phyloP scores from a whole-genome alignment of 37 sponge, comb jelly and placozoan genomes.

The Aplysina aerophoba region DNA sequence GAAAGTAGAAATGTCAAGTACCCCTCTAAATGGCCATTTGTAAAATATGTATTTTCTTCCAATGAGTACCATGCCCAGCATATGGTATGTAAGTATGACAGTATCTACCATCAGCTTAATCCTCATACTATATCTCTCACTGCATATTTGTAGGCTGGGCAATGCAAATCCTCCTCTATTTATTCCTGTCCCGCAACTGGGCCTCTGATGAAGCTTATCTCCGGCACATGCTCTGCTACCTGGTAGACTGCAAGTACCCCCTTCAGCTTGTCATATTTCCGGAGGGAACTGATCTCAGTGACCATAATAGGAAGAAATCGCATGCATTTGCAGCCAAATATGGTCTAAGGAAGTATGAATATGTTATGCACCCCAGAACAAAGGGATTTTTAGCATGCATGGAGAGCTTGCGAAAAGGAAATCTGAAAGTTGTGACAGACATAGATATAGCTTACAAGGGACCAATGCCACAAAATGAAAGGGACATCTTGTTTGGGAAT shows the following conservation, averaged over 20 bases:
- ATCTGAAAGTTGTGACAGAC: constrained; percentile 33
- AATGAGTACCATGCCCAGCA: too few relatives aligned
- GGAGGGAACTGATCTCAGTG: constrained; percentile 90
- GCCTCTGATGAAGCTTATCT: constrained; percentile 66
- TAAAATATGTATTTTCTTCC: too few relatives aligned
- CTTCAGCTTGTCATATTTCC: constrained; percentile 90
- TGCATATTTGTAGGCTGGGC: constrained; percentile 80
- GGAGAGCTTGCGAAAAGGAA: constrained; percentile 44
- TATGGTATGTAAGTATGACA: too few relatives aligned
- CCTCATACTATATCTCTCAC: too few relatives aligned
- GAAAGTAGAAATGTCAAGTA: too few relatives aligned
- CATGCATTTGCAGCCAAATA: constrained; percentile 72
- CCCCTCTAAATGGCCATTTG: too few relatives aligned
- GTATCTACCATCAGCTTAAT: too few relatives aligned
- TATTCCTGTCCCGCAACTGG: constrained; percentile 89
- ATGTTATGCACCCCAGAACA: constrained; percentile 85
- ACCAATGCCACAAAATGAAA: constrained; percentile 72
- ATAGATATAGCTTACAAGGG: constrained; percentile 68
- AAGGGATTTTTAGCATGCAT: constrained; percentile 83
- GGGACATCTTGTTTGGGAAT: constrained; percentile 55
- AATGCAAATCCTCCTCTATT: constrained; percentile 67
- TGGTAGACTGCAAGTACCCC: constrained; percentile 56
- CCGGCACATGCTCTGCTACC: constrained; percentile 49
- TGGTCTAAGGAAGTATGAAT: constrained; percentile 67
- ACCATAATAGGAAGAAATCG: constrained; percentile 54